A percentile compares a stretch with the other conserved stretches of the same genome.
phyloP scores from a whole-genome alignment of 2,113 vertebrate genomes.

The Coregonus clupeaformis region DNA sequence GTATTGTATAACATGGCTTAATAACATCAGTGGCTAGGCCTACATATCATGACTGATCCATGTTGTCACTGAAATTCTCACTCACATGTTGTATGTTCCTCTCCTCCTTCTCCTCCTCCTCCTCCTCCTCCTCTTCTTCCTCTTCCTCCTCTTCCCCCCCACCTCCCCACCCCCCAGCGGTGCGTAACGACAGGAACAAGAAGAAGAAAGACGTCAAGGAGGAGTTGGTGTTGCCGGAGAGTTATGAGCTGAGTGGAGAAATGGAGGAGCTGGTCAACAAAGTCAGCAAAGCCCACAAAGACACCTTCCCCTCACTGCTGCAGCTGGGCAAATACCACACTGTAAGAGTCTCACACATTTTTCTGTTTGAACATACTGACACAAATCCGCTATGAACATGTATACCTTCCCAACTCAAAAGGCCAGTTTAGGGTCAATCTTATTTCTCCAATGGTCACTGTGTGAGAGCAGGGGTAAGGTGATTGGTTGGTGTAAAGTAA shows the following conservation, averaged over 20 bases:
- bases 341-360: conserved; percentile 67
- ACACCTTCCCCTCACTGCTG: conserved; percentile 92
- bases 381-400: too few species aligned
- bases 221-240: conserved; percentile 81
- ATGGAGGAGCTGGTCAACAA: conserved; percentile 92
- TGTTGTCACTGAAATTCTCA: background rate
- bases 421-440: too few species aligned
- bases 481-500: too few species aligned
- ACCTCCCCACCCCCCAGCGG: conserved; percentile 56
- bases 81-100: background rate
- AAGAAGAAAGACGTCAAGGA: conserved; percentile 92
- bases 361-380: too few species aligned
- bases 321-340: conserved; percentile 96
- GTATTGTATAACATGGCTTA: too few species aligned
- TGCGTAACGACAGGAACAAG: conserved; percentile 89
- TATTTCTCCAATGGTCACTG: too few species aligned
- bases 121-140: background rate
- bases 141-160: too few species aligned
- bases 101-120: background rate
- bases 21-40: too few species aligned
- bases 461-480: too few species aligned
- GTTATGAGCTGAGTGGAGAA: conserved; percentile 87
- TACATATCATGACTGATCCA: too few species aligned
- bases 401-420: background rate
- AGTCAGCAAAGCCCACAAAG: conserved; percentile 95